Evolutionary conservation across 2,888 invertebrate species (phyloP).

Genomic region (Tetranychus truncatus): DNA sequence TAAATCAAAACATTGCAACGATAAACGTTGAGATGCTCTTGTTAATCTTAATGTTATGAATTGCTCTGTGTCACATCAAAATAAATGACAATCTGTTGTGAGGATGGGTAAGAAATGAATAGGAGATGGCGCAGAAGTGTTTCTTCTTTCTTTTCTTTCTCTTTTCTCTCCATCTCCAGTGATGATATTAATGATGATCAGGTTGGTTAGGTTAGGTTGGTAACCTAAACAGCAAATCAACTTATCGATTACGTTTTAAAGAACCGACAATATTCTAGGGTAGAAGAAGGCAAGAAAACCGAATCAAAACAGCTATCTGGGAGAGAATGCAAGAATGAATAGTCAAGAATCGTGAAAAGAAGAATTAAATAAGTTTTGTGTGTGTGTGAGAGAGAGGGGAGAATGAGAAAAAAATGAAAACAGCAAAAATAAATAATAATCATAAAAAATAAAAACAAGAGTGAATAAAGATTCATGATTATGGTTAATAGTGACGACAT

Average conservation of each 20-base stretch:
- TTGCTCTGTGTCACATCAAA: not conserved
- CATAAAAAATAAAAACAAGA: not conserved
- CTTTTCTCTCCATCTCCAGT: not conserved
- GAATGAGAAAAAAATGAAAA: not conserved
- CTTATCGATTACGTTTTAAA: not conserved
- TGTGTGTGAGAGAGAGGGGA: not conserved
- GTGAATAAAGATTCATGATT: not conserved
- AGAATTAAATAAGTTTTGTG: not conserved
- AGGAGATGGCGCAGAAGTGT: not conserved
- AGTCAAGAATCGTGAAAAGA: not conserved
- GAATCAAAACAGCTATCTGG: not conserved
- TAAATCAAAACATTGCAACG: not conserved
- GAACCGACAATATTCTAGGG: not conserved
- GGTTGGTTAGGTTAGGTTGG: constrained; percentile 1
- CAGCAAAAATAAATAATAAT: not conserved
- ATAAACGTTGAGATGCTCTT: not conserved
- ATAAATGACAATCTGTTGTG: not conserved
- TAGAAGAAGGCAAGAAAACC: not conserved
- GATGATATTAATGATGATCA: not conserved
- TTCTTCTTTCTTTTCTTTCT: constrained; percentile 2
- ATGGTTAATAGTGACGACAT: not conserved
- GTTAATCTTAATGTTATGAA: not conserved
- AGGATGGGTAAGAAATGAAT: not conserved
- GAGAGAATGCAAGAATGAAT: not conserved
- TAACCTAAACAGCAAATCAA: not conserved